phyloP scores from a whole-genome alignment of 2,797 vertebrate species.

The Perodicticus potto region DNA sequence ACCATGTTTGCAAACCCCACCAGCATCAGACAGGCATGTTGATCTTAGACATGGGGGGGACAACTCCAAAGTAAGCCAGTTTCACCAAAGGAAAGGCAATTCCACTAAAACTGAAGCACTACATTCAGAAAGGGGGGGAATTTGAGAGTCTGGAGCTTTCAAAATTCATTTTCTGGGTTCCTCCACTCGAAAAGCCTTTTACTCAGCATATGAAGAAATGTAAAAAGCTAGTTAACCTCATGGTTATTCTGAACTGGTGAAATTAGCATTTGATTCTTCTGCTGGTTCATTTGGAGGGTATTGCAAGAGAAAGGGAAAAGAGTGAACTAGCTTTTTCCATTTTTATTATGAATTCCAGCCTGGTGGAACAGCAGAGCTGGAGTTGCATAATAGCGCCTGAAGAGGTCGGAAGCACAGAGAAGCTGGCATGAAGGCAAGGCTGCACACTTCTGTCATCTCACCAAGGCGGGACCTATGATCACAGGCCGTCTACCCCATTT shows the following conservation, averaged over 20 bases:
- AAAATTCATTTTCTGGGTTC: slow-evolving; percentile 51
- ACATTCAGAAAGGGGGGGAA: background rate
- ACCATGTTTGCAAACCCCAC: background rate
- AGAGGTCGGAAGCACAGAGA: background rate
- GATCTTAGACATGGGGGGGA: slow-evolving; percentile 4
- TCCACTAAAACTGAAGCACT: slow-evolving; percentile 32
- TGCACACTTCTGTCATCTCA: slow-evolving; percentile 59
- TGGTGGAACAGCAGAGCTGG: slow-evolving; percentile 29
- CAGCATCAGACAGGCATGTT: background rate
- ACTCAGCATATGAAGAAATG: slow-evolving; percentile 66
- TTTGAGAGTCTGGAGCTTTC: background rate
- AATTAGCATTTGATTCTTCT: slow-evolving; percentile 42
- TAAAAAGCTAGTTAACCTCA: slow-evolving; percentile 81
- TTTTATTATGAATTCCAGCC: slow-evolving; percentile 79
- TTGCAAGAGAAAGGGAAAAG: background rate
- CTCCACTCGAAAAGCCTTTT: slow-evolving; percentile 73
- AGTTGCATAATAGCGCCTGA: slow-evolving; percentile 58
- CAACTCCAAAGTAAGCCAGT: background rate
- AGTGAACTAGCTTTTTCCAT: slow-evolving; percentile 80
- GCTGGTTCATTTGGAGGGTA: slow-evolving; percentile 29
- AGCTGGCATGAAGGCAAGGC: slow-evolving; percentile 53
- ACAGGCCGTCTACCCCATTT: background rate
- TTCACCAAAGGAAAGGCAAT: slow-evolving; percentile 35
- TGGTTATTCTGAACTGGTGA: slow-evolving; percentile 53
- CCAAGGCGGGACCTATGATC: background rate